Conservation (phyloP, 1,140 invertebrate species). For the Medauroidea extradentata region DNA sequence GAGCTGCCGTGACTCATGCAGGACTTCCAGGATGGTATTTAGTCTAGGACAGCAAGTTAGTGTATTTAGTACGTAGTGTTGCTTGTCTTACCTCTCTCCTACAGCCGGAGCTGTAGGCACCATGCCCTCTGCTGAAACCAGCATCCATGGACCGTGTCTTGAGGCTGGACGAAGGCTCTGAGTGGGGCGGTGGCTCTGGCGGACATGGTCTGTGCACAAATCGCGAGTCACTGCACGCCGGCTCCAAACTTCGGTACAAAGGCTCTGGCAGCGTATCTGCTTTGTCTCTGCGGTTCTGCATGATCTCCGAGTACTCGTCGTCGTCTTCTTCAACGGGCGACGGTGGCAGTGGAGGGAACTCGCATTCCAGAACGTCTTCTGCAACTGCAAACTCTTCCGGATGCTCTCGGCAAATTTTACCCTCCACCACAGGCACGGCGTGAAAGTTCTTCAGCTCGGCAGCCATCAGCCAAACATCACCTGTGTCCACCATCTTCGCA, state of each 20-base stretch:
- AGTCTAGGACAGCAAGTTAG: too few species aligned
- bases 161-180: constrained; percentile 60
- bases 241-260: constrained; percentile 30
- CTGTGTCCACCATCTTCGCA: constrained; percentile 17
- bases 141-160: constrained; percentile 78
- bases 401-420: background rate
- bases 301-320: constrained; percentile 65
- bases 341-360: constrained; percentile 74
- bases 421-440: constrained; percentile 10
- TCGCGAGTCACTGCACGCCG: constrained; percentile 24
- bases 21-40: too few species aligned
- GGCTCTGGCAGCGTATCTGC: constrained; percentile 49
- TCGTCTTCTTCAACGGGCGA: constrained; percentile 72
- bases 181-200: constrained; percentile 69
- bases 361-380: constrained; percentile 50
- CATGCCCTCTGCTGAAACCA: constrained; percentile 54
- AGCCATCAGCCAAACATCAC: constrained; percentile 2
- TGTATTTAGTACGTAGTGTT: too few species aligned
- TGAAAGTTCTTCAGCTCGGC: constrained; percentile 9
- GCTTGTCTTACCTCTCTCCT: constrained; percentile 32
- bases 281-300: constrained; percentile 22
- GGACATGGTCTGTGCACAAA: constrained; percentile 18
- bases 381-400: constrained; percentile 49
- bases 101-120: constrained; percentile 34
- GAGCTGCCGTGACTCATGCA: too few species aligned